Percentiles rank a stretch among this genome's conserved stretches.
Conservation (phyloP, 2,797 vertebrate genomes). For the Anniella stebbinsi region DNA sequence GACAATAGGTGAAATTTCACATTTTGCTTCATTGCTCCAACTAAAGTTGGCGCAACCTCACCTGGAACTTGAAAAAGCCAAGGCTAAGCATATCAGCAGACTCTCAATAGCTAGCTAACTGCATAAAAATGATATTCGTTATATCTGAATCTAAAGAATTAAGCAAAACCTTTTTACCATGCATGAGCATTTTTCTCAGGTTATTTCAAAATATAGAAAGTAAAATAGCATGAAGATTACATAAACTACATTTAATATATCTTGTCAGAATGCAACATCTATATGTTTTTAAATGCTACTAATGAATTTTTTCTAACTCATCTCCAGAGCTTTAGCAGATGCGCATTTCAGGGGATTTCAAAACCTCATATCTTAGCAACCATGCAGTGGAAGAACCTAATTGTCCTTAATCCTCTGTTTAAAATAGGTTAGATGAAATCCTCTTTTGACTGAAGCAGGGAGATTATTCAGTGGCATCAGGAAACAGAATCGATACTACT, state of each 20-base stretch:
- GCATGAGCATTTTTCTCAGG: background rate
- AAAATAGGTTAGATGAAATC: constrained; percentile 82
- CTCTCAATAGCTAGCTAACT: background rate
- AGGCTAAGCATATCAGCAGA: background rate
- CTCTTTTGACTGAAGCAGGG: constrained; percentile 78
- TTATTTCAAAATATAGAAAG: background rate
- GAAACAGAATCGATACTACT: constrained; percentile 61
- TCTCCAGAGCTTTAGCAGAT: constrained; percentile 55
- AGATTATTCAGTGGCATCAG: constrained; percentile 68
- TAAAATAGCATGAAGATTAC: background rate
- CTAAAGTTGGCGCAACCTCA: background rate
- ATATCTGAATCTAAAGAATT: background rate
- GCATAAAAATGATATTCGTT: constrained; percentile 31
- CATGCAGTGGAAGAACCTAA: constrained; percentile 67
- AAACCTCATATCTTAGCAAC: constrained; percentile 57
- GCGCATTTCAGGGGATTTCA: constrained; percentile 69
- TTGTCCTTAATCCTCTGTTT: constrained; percentile 80
- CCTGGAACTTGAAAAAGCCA: constrained; percentile 17
- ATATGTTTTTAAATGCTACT: background rate
- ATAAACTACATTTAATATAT: background rate
- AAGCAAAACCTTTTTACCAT: background rate
- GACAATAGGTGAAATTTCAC: background rate
- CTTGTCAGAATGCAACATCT: constrained; percentile 5
- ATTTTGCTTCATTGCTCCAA: background rate
- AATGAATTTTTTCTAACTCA: constrained; percentile 46